A percentile compares a stretch with the other conserved stretches of the same genome.
These are phyloP conservation scores for Pygocentrus nattereri DNA, from an alignment of 2,797 vertebrate species.

Conservation along the genomic window DNA sequence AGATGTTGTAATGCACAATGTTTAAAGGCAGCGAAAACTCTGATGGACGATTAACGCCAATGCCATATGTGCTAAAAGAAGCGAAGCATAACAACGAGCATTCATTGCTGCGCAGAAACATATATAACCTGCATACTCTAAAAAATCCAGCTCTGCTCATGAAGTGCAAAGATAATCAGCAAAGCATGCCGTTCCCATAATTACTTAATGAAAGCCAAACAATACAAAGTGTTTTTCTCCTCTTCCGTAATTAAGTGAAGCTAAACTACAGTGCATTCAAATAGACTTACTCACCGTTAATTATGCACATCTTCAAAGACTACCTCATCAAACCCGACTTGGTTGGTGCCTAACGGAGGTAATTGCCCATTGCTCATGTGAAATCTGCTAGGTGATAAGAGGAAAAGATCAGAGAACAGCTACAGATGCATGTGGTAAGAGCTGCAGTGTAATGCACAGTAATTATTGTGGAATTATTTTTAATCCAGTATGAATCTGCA, in stretches of 20 bases:
- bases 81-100: neutral
- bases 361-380: slow-evolving; percentile 45
- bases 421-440: neutral
- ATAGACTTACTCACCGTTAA: slow-evolving; percentile 41
- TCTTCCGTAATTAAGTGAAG: slow-evolving; percentile 47
- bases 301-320: slow-evolving; percentile 57
- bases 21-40: slow-evolving; percentile 9
- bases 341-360: slow-evolving; percentile 32
- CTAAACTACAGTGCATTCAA: slow-evolving; percentile 54
- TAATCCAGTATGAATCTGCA: neutral
- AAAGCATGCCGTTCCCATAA: slow-evolving; percentile 28
- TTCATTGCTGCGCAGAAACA: neutral
- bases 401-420: neutral
- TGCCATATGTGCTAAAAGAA: neutral
- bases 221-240: slow-evolving; percentile 37
- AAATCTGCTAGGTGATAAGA: slow-evolving; percentile 30
- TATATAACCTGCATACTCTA: slow-evolving; percentile 4
- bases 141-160: slow-evolving; percentile 20
- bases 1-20: neutral
- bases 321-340: slow-evolving; percentile 47
- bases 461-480: neutral
- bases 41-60: neutral
- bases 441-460: neutral
- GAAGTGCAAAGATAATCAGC: slow-evolving; percentile 31
- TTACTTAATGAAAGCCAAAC: slow-evolving; percentile 50